These are phyloP conservation scores for Drosophila borealis DNA, from an alignment of 2,888 invertebrate genomes.

Conservation along the genomic window DNA sequence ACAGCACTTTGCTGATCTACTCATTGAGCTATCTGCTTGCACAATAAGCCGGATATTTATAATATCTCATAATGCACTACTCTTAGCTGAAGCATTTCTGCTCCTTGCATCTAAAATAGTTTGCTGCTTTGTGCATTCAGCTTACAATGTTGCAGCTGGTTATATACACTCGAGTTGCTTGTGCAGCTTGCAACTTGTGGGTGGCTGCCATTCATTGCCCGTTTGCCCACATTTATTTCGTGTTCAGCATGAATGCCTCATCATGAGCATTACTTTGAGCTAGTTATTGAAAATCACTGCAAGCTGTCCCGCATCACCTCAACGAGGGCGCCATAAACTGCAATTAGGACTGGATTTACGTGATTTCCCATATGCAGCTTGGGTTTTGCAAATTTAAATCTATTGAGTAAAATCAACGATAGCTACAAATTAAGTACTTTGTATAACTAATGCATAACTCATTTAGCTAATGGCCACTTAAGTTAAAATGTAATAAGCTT, in stretches of 20 bases:
- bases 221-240: neutral
- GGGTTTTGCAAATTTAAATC: neutral
- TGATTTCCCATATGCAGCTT: conserved; percentile 1
- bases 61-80: conserved; percentile 21
- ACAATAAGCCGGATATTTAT: conserved; percentile 7
- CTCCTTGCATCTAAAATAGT: conserved; percentile 16
- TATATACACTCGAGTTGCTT: conserved; percentile 5
- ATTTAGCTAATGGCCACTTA: conserved; percentile 51
- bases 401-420: conserved; percentile 1
- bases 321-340: conserved; percentile 1
- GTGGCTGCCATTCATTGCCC: neutral
- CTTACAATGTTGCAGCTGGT: neutral
- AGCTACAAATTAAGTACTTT: neutral
- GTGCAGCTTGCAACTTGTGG: conserved; percentile 21
- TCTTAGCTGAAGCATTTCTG: conserved; percentile 20
- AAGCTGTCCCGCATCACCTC: neutral
- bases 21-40: neutral
- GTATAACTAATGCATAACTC: conserved; percentile 18
- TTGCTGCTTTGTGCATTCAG: conserved; percentile 29
- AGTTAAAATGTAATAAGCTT: conserved; percentile 14
- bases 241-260: conserved; percentile 2
- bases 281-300: conserved; percentile 13
- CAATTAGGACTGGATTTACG: conserved; percentile 5
- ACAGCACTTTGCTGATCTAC: neutral
- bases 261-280: conserved; percentile 6